Evolutionary conservation across 1,140 invertebrate species (phyloP), one percentile per base, ranked within the genome.

Genomic region (Drosophila kurseongensis): DNA sequence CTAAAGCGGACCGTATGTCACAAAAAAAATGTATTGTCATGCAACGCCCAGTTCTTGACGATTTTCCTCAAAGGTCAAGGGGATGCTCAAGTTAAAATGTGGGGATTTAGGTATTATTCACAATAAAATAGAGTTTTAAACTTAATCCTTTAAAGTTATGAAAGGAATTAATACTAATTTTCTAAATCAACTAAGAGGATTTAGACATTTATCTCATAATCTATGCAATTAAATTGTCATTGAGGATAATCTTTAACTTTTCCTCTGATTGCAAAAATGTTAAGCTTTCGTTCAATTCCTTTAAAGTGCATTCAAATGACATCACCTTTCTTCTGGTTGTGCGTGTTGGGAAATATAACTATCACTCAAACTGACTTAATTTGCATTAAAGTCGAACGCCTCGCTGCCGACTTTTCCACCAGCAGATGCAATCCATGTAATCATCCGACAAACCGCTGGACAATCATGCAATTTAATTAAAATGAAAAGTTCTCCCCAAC

Each of bases 401-500:
- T 14, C 14, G 16, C 36, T 32, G 13, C 23, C 29, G 18, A 27
- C 66, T 47, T 23, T 36, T 51, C 50, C 38, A 44, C 47, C 38
- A 41, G n/a, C 40, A 40, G 50, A 63, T 50, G 44, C 72, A 75
- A 65, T 75, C 72, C 65, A 55, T 75, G 72, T 75, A 74, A 75
- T 75, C 42, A 75, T 75, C 59, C 38, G 36, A 74, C 69, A 45
- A 61, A 55, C 58, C 56, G 23, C 56, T 42, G 68, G 68, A 55
- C 68, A 74, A 61, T 55, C 45, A 63, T 63, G 69, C 72, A 75
- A 75, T 75, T 75, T 75, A 75, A 75, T 88, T 86, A 86, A 85
- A 85, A 86, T 86, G 67, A 80, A 86, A 86, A 86, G 60, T 71
- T 52, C 65, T 71, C 63, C 36, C 42, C 48, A 45, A 36, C 14